phyloP scores from a whole-genome alignment of 2,113 vertebrate genomes.

The Hydrochoerus hydrochaeris region DNA sequence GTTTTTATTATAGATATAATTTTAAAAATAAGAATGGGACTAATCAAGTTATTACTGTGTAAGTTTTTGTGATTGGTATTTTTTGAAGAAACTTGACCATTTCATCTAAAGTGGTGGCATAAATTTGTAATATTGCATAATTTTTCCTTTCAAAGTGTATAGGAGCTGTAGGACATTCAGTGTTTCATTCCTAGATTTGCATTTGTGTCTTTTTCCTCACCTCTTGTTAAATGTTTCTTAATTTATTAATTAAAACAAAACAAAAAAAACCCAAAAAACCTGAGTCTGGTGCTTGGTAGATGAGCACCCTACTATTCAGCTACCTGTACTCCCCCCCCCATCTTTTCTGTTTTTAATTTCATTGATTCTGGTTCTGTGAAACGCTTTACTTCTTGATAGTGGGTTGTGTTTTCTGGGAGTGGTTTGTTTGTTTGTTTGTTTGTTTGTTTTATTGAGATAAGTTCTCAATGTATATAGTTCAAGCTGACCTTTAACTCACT shows the following conservation, averaged over 20 bases:
- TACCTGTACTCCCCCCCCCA: neutral
- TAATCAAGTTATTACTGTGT: neutral
- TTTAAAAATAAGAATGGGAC: neutral
- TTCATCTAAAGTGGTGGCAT: conserved; percentile 11
- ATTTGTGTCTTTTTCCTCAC: neutral
- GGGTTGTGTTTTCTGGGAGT: neutral
- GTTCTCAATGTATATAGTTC: neutral
- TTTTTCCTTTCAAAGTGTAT: neutral
- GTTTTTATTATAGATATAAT: neutral
- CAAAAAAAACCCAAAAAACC: neutral
- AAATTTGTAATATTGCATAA: neutral
- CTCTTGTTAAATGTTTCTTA: neutral
- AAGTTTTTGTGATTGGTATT: neutral
- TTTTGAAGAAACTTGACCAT: conserved; percentile 17
- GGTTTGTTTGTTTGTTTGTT: neutral
- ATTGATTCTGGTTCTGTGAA: conserved; percentile 11
- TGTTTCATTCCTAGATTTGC: neutral
- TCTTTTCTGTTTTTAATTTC: neutral
- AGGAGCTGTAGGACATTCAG: neutral
- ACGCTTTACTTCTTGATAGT: neutral
- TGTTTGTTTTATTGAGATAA: neutral
- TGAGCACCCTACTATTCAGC: neutral
- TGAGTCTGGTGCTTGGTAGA: neutral
- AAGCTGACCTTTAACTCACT: neutral
- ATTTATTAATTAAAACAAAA: neutral